A percentile compares a stretch with the other conserved stretches of the same genome.
Conservation (phyloP, 2,113 vertebrate genomes). For the Ctenomys sociabilis region DNA sequence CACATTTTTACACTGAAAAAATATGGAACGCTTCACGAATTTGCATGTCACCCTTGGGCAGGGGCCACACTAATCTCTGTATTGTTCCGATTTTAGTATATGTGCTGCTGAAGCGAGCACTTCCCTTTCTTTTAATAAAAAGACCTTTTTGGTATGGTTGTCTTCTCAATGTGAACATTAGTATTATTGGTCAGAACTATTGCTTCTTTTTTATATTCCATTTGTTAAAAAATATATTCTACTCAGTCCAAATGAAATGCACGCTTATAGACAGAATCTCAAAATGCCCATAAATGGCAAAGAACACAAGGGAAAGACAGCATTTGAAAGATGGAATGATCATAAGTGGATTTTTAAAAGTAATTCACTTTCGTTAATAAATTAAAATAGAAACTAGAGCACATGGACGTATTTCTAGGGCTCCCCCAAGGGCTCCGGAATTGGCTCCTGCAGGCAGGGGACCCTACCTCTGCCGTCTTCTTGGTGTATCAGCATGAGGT, state of each 20-base stretch:
- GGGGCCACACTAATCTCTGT: too few species aligned
- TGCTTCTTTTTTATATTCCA: conserved; percentile 5
- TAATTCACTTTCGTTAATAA: conserved; percentile 43
- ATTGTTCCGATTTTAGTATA: too few species aligned
- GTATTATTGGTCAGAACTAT: neutral
- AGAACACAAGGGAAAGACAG: neutral
- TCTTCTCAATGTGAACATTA: conserved; percentile 35
- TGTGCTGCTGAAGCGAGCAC: too few species aligned
- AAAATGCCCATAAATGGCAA: neutral
- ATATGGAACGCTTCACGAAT: too few species aligned
- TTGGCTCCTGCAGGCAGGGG: neutral
- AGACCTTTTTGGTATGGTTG: neutral
- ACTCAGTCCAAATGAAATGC: neutral
- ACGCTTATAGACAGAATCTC: neutral
- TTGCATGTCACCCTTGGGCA: too few species aligned
- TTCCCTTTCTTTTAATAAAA: conserved; percentile 19
- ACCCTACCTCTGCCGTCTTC: neutral
- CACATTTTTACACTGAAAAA: too few species aligned
- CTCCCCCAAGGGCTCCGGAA: neutral
- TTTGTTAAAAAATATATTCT: conserved; percentile 32
- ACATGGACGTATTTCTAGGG: neutral
- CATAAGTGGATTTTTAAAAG: neutral
- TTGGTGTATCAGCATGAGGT: too few species aligned
- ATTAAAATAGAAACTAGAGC: neutral
- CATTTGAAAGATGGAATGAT: neutral